A percentile compares a stretch with the other conserved stretches of the same genome.
phyloP scores from a whole-genome alignment of 2,113 vertebrate species.

The Xiphophorus maculatus region DNA sequence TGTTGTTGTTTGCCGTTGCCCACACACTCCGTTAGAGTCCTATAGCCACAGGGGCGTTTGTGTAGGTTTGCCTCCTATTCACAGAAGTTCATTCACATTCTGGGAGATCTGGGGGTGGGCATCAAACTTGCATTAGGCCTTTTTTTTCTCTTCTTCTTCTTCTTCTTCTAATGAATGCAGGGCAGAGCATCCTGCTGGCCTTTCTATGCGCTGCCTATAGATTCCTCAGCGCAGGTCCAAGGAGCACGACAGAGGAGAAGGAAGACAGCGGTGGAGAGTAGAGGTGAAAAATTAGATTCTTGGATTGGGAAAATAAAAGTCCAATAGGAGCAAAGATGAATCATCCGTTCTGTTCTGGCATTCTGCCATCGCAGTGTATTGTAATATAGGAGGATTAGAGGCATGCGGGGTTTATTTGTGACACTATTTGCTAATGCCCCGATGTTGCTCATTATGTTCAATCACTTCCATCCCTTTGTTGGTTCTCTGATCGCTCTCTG shows the following conservation, averaged over 20 bases:
- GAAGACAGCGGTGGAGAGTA: constrained; percentile 55
- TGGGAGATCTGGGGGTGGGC: constrained; percentile 78
- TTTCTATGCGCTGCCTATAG: constrained; percentile 67
- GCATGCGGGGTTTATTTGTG: constrained; percentile 38
- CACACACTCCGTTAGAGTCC: constrained; percentile 68
- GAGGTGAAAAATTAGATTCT: constrained; percentile 73
- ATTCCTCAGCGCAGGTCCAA: constrained; percentile 43
- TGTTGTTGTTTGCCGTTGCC: constrained; percentile 74
- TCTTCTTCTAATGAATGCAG: constrained; percentile 62
- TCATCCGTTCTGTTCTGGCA: constrained; percentile 40
- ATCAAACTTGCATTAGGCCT: constrained; percentile 70
- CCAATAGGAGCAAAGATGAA: constrained; percentile 32
- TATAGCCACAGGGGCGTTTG: constrained; percentile 69
- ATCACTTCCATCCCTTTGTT: constrained; percentile 22
- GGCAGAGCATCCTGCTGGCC: constrained; percentile 63
- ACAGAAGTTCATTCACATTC: constrained; percentile 80
- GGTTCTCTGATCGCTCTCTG: constrained; percentile 33
- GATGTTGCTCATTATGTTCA: constrained; percentile 37
- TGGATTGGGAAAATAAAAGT: constrained; percentile 42
- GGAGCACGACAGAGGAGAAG: constrained; percentile 51
- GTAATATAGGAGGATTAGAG: constrained; percentile 45
- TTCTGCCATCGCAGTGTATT: constrained; percentile 48
- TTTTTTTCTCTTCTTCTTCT: constrained; percentile 19
- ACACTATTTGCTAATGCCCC: constrained; percentile 48
- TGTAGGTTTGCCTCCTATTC: constrained; percentile 80